Evolutionary conservation across 2,797 vertebrate species (phyloP).

Genomic region (Sebastes reedi): DNA sequence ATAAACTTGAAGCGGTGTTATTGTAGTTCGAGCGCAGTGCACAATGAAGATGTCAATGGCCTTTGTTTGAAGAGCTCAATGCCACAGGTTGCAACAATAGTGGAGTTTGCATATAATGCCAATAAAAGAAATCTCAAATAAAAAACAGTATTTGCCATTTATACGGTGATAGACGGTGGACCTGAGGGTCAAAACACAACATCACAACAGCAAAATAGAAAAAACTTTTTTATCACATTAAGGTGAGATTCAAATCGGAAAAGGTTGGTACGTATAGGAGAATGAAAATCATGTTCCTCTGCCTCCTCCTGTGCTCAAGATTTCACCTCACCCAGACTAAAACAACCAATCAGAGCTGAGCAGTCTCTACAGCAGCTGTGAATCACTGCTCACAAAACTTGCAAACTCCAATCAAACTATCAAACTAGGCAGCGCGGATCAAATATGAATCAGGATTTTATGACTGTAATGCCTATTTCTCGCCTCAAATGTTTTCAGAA

Average conservation of each 20-base stretch:
- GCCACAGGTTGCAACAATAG: background rate
- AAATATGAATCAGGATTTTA: background rate
- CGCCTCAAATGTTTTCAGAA: background rate
- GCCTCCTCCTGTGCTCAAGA: no score
- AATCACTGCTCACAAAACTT: background rate
- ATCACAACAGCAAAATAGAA: background rate
- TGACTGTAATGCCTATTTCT: no score
- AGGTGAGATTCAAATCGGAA: background rate
- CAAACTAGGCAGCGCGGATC: background rate
- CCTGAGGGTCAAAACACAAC: background rate
- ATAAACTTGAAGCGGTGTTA: background rate
- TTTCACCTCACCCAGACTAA: background rate
- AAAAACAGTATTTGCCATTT: background rate
- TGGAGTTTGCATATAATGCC: background rate
- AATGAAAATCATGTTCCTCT: background rate
- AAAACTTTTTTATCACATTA: no score
- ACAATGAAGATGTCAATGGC: background rate
- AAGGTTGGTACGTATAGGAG: background rate
- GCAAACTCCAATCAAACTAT: background rate
- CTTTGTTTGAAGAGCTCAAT: background rate
- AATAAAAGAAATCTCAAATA: background rate
- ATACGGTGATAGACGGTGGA: no score
- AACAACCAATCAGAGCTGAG: background rate
- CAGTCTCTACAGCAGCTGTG: background rate
- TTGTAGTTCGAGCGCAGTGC: background rate